A percentile compares a stretch with the other conserved stretches of the same genome.
These are phyloP conservation scores for Telmatherina bonti DNA, from an alignment of 2,797 vertebrate genomes.

Conservation along the genomic window DNA sequence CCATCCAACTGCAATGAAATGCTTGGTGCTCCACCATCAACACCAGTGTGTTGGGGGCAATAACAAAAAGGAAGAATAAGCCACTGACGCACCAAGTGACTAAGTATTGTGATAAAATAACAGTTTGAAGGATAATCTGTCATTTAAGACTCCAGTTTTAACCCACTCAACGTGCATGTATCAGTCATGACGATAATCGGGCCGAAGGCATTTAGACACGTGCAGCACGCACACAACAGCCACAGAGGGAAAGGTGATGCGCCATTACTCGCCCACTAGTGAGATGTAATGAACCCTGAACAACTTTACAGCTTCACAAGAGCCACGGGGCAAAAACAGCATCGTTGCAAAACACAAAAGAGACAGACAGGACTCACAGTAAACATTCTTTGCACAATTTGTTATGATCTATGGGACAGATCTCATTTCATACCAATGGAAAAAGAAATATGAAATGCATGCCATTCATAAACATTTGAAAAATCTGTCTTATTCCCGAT, in stretches of 20 bases:
- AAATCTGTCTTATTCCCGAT: too few species aligned
- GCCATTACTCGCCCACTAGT: conserved; percentile 70
- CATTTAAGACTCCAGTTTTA: conserved; percentile 51
- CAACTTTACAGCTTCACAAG: conserved; percentile 51
- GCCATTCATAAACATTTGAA: not conserved
- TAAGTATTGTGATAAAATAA: conserved; percentile 19
- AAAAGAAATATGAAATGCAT: not conserved
- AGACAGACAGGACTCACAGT: conserved; percentile 7
- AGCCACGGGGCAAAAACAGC: conserved; percentile 51
- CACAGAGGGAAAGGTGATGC: conserved; percentile 60
- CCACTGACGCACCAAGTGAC: conserved; percentile 27
- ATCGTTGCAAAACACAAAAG: conserved; percentile 42
- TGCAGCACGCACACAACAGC: conserved; percentile 44
- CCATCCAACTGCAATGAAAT: conserved; percentile 24
- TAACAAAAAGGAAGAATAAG: conserved; percentile 22
- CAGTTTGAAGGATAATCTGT: conserved; percentile 56
- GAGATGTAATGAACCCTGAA: conserved; percentile 72
- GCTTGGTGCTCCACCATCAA: not conserved
- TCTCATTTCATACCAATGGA: not conserved
- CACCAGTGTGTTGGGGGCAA: conserved; percentile 16
- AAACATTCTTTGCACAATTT: conserved; percentile 7
- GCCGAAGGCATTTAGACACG: conserved; percentile 17
- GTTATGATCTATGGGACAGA: not conserved
- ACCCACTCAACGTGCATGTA: conserved; percentile 46
- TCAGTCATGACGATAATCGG: conserved; percentile 62